These are phyloP conservation scores for Homarus americanus DNA, from an alignment of 1,140 invertebrate species.

Conservation along the genomic window DNA sequence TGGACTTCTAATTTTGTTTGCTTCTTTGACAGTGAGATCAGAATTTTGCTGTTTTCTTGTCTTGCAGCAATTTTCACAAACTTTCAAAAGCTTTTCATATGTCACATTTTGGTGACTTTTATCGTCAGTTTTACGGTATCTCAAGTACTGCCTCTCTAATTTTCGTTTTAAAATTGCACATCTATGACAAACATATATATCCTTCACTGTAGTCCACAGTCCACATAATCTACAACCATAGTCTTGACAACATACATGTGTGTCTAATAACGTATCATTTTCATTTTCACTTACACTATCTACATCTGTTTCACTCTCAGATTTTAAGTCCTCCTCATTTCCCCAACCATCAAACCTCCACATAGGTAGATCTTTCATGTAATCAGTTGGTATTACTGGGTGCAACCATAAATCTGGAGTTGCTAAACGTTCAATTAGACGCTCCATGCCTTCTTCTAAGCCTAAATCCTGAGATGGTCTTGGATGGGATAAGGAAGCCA, in stretches of 20 bases:
- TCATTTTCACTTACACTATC: constrained; percentile 69
- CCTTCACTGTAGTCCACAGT: constrained; percentile 62
- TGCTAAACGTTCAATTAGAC: constrained; percentile 79
- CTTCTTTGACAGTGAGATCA: constrained; percentile 3
- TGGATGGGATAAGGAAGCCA: constrained; percentile 75
- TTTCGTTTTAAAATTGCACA: constrained; percentile 67
- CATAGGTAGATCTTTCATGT: constrained; percentile 80
- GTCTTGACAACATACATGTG: constrained; percentile 73
- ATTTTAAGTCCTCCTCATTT: constrained; percentile 64
- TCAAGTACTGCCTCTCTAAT: constrained; percentile 56
- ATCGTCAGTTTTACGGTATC: constrained; percentile 30
- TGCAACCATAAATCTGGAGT: constrained; percentile 80
- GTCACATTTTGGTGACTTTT: constrained; percentile 34
- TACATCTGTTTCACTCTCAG: constrained; percentile 75
- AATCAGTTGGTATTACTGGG: constrained; percentile 78
- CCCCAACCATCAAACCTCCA: constrained; percentile 78
- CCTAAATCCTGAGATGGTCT: constrained; percentile 76
- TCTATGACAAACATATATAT: constrained; percentile 63
- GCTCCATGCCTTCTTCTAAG: constrained; percentile 78
- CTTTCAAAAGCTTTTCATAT: constrained; percentile 57
- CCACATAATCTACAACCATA: constrained; percentile 57
- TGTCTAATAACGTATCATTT: constrained; percentile 57
- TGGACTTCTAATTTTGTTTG: constrained; percentile 19
- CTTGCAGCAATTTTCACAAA: constrained; percentile 61
- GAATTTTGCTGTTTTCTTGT: constrained; percentile 54